phyloP scores from a whole-genome alignment of 2,113 vertebrate genomes.

The Nyctereutes procyonoides region DNA sequence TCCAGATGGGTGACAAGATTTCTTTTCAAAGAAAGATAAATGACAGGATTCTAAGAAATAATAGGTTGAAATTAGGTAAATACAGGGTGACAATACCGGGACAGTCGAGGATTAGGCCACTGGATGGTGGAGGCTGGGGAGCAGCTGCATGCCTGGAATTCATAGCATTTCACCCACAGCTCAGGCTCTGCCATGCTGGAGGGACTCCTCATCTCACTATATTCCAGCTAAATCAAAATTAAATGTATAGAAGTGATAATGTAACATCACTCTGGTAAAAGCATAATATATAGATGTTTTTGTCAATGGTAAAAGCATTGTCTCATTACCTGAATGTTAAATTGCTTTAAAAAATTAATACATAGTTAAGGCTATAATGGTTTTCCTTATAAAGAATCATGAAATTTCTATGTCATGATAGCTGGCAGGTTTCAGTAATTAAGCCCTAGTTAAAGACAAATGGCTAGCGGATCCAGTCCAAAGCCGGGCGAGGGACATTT shows the following conservation, averaged over 20 bases:
- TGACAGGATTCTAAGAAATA: not conserved
- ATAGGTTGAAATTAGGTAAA: not conserved
- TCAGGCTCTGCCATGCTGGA: not conserved
- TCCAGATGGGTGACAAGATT: not conserved
- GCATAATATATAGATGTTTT: not conserved
- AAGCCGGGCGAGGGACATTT: not conserved
- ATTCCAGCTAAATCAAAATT: not conserved
- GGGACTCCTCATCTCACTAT: not conserved
- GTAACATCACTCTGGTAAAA: not conserved
- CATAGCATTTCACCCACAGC: not conserved
- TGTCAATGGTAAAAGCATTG: not conserved
- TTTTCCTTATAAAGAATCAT: conserved; percentile 22
- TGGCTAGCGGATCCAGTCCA: not conserved
- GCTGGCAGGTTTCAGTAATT: not conserved
- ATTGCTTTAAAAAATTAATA: conserved; percentile 6
- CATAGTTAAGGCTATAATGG: conserved; percentile 25
- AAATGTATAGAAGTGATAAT: not conserved
- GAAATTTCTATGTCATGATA: not conserved
- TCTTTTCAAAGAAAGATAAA: conserved; percentile 46
- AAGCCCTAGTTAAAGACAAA: conserved; percentile 35
- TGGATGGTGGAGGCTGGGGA: accelerated
- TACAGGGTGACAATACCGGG: not conserved
- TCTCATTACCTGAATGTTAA: not conserved
- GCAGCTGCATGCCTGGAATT: not conserved
- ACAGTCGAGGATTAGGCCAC: not conserved